Base-by-base conservation (phyloP, 1,140 invertebrate species). In the Drosophila sp. region DNA sequence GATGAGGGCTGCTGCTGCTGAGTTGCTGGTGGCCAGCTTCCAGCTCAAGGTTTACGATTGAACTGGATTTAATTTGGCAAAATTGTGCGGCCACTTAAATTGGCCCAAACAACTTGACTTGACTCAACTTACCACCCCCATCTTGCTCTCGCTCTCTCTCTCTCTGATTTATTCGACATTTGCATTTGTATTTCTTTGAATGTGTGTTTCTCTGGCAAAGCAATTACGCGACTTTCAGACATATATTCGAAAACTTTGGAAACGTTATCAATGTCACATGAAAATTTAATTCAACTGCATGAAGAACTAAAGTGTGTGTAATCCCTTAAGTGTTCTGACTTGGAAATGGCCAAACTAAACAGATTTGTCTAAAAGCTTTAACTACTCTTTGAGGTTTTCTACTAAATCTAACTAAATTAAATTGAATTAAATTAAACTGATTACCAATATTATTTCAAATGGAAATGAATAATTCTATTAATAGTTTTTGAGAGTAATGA, bases 41-140 rank as follows among this genome's bases (percentile, higher is more conserved):
- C 71, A 71, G 64, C 72, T 76, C 65, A 73, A 83, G 83, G 76
- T 87, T 87, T 87, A 87, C 80, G 84, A 87, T 80, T 82, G 58
- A 71, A 70, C 73, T 89, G 84, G 84, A 89, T 84, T 87, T 84
- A 81, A 87, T 86, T 87, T 76, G 76, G 76, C 79, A 64, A 85
- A 85, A 84, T 75, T 80, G 75, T 82, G 82, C 82, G 79, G 83
- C 60, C 79, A 87, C 76, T 79, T 76, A 70, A 87, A 80, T 75
- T 79, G 84, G 76, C 84, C 76, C 80, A 35, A 72, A 72, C 84
- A 79, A 77, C 80, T 89, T 70, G 56, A 83, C 68, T 76, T 67
- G 60, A 62, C 71, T 70, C 38, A 44, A 40, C 35, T 70, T 38
- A 17, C 35, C 4, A 35, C 7, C 7, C 33, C 33, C 33, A 47